Evolutionary conservation across 1,140 invertebrate genomes (phyloP).

Genomic region (Polypedilum pembai): DNA sequence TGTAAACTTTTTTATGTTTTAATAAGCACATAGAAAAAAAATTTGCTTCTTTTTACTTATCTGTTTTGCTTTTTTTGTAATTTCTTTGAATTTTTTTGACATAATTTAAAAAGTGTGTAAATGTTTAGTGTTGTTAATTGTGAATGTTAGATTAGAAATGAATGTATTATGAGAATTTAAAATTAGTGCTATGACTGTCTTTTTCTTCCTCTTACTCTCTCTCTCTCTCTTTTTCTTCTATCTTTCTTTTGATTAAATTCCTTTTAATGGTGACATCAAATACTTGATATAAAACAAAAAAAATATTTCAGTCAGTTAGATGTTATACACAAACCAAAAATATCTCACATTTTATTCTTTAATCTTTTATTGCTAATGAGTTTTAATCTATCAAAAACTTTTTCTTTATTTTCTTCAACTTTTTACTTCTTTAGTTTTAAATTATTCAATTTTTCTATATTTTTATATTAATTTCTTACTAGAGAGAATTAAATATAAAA

Average conservation of each 20-base stretch:
- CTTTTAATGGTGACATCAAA: neutral
- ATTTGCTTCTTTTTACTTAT: too few relatives aligned
- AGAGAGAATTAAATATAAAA: too few relatives aligned
- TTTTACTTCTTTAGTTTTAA: slow-evolving; percentile 29
- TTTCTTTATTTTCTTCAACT: slow-evolving; percentile 32
- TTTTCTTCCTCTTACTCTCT: neutral
- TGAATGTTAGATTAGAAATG: neutral
- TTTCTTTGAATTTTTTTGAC: too few relatives aligned
- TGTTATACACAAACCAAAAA: slow-evolving; percentile 17
- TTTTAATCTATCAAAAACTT: slow-evolving; percentile 29
- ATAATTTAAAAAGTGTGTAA: neutral
- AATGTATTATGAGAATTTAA: neutral
- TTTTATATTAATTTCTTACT: too few relatives aligned
- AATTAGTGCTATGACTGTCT: neutral
- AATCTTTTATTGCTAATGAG: slow-evolving; percentile 18
- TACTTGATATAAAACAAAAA: neutral
- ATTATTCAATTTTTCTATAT: neutral
- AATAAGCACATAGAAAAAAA: too few relatives aligned
- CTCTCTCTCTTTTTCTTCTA: neutral
- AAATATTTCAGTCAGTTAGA: slow-evolving; percentile 10
- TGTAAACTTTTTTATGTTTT: neutral
- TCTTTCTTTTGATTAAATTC: neutral
- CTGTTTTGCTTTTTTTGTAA: too few relatives aligned
- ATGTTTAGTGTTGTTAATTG: neutral
- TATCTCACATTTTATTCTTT: slow-evolving; percentile 22